phyloP scores from a whole-genome alignment of 1,140 invertebrate species.

The Drepana arcuata region DNA sequence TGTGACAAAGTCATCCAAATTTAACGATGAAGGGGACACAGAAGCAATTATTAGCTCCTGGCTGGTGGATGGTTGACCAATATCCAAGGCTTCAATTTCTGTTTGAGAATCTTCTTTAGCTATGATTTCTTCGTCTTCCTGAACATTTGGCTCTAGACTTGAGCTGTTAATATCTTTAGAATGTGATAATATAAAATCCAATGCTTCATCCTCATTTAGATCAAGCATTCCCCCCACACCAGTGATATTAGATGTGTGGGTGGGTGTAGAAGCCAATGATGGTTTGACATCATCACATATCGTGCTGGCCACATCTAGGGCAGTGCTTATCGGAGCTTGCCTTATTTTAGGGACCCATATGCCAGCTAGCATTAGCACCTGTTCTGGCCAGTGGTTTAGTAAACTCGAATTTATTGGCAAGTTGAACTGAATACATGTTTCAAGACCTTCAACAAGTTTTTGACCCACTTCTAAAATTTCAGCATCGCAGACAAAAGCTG shows the following conservation, averaged over 20 bases:
- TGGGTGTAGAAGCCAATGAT: constrained; percentile 57
- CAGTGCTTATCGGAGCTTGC: constrained; percentile 76
- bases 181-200: constrained; percentile 75
- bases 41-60: constrained; percentile 22
- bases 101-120: constrained; percentile 5
- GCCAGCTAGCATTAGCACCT: constrained; percentile 87
- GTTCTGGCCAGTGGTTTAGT: constrained; percentile 90
- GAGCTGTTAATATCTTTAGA: constrained; percentile 25
- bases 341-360: constrained; percentile 86
- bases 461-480: constrained; percentile 86
- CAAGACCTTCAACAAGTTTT: constrained; percentile 83
- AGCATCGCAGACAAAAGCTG: constrained; percentile 84
- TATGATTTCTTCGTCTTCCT: constrained; percentile 12
- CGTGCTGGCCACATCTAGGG: constrained; percentile 81
- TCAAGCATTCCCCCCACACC: constrained; percentile 67
- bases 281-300: constrained; percentile 68
- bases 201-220: constrained; percentile 76
- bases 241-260: constrained; percentile 50
- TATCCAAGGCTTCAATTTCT: constrained; percentile 11
- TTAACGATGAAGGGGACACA: constrained; percentile 37
- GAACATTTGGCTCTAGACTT: constrained; percentile 17
- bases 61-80: constrained; percentile 35
- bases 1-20: constrained; percentile 41
- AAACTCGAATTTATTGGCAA: constrained; percentile 90
- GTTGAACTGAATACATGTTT: constrained; percentile 82